A percentile compares a stretch with the other conserved stretches of the same genome.
Evolutionary conservation across 2,113 vertebrate species (phyloP).

Genomic region (Chamaetylas fuelleborni): DNA sequence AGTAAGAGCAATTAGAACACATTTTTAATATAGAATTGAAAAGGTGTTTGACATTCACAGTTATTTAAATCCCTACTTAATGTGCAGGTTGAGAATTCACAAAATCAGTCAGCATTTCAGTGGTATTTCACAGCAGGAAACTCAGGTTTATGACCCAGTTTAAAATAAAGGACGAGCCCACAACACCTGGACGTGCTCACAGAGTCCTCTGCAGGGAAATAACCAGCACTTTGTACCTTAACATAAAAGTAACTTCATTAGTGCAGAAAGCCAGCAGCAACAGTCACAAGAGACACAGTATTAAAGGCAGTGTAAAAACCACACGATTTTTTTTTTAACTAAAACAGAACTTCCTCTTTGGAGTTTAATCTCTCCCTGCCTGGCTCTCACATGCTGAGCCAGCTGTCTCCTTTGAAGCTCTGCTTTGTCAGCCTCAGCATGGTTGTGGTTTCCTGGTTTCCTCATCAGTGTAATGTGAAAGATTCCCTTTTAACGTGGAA

Average conservation of each 20-base stretch:
- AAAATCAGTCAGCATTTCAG: constrained; percentile 12
- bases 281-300: neutral
- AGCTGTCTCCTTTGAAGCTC: constrained; percentile 18
- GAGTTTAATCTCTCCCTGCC: neutral
- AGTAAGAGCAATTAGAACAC: constrained; percentile 6
- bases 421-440: neutral
- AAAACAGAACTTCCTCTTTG: neutral
- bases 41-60: constrained; percentile 34
- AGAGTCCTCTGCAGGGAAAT: constrained; percentile 43
- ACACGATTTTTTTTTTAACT: neutral
- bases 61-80: constrained; percentile 43
- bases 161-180: neutral
- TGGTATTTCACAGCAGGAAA: constrained; percentile 38
- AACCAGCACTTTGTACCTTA: constrained; percentile 9
- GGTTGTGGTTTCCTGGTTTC: neutral
- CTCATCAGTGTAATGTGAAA: neutral
- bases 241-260: constrained; percentile 58
- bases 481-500: neutral
- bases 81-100: constrained; percentile 19
- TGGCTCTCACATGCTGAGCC: neutral
- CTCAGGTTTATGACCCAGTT: constrained; percentile 31
- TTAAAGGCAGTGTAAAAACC: neutral
- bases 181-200: neutral
- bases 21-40: constrained; percentile 28
- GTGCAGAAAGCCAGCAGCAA: constrained; percentile 30